Conservation (phyloP, 1,140 invertebrate species). For the Neotoxoptera formosana region DNA sequence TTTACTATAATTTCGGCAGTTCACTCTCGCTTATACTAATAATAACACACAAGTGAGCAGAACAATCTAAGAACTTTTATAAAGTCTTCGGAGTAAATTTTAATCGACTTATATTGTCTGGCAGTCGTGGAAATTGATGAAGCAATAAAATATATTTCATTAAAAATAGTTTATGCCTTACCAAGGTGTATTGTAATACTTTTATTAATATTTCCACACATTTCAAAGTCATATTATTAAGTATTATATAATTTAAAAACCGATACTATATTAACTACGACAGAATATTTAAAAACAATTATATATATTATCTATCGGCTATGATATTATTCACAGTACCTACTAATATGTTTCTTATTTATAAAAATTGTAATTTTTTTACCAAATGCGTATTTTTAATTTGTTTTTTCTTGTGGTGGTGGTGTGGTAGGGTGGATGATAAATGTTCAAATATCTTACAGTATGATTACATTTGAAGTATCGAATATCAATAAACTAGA, state of each 20-base stretch:
- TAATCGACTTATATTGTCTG: background rate
- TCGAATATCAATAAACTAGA: background rate
- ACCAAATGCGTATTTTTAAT: background rate
- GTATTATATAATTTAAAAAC: no score
- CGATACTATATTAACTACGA: background rate
- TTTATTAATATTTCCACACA: no score
- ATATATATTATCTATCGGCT: background rate
- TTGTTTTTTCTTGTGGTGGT: background rate
- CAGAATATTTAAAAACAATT: background rate
- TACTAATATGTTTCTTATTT: background rate
- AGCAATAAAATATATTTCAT: background rate
- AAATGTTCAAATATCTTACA: background rate
- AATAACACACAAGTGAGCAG: background rate
- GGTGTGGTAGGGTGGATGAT: background rate
- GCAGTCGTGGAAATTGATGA: background rate
- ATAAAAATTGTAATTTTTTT: background rate
- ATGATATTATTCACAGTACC: background rate
- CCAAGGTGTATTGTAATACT: no score
- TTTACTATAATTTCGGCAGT: background rate
- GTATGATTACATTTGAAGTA: background rate
- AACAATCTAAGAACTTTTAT: background rate
- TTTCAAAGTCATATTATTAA: no score
- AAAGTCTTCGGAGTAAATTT: background rate
- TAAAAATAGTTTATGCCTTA: no score
- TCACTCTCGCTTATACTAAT: background rate